Base-by-base conservation (phyloP, 1,140 invertebrate genomes). In the Campoletis sonorensis region DNA sequence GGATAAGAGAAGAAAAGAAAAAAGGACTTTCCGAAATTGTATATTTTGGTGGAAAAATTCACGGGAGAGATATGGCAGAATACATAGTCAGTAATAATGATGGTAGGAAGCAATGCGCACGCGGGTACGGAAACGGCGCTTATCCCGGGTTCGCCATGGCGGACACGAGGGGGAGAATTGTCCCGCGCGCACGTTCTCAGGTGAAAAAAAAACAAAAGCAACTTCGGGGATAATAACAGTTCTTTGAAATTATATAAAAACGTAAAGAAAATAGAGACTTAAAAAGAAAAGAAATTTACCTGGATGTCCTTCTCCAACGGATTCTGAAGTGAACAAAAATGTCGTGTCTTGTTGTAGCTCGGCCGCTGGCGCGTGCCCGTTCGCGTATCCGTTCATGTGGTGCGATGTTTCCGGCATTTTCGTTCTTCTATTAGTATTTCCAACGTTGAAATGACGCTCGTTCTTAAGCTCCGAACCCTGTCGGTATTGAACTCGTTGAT, bases 251-350 rank as follows among this genome's bases (percentile, higher is more conserved):
- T n/a, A n/a, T n/a, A n/a, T n/a, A 61, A 64, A 45, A 78, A 10
- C n/a, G n/a, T 40, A 40, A 37, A n/a, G 13, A 75, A 76, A n/a
- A 30, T 10, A 45, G 13, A 45, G 8, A 45, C 15, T 80, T 70
- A 70, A 58, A 73, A 4, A 33, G 54, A 10, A 70, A 37, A 67
- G 33, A 73, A 81, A 80, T 84, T 68, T 93, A 97, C 96, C 96
- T 94, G 99, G 98, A 94, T 99, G 98, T 87, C 98, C 98, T 93
- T 99, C 99, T 87, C 98, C 98, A 77, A 99, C 99, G 72, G 98
- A 99, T 94, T 99, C 99, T 27, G 98, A 99, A 70, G 98, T 99
- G 92, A 99, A 99, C 40, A 99, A 94, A 92, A 99, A 99, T 86
- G 95, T 95, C 86, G 97, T 96, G 87, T 95, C 96, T 91, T 97